phyloP scores from a whole-genome alignment of 1,140 invertebrate species.

The Pemphigus obesinymphae region DNA sequence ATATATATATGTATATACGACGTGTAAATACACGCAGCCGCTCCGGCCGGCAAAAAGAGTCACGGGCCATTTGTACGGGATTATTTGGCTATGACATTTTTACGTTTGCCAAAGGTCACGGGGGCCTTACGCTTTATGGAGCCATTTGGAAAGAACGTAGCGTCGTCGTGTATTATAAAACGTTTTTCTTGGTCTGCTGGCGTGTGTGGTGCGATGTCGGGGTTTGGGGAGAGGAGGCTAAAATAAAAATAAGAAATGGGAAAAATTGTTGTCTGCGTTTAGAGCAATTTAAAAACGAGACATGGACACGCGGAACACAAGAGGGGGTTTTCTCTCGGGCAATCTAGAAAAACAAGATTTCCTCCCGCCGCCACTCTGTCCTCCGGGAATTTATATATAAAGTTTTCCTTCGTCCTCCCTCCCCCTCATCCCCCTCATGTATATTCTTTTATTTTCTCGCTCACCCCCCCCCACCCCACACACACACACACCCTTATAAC shows the following conservation, averaged over 20 bases:
- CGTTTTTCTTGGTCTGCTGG: neutral
- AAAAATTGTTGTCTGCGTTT: slow-evolving; percentile 41
- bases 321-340: slow-evolving; percentile 8
- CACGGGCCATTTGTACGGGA: slow-evolving; percentile 23
- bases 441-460: neutral
- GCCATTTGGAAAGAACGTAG: slow-evolving; percentile 25
- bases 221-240: neutral
- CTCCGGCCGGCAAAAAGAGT: neutral
- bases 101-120: slow-evolving; percentile 35
- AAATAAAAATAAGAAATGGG: slow-evolving; percentile 37
- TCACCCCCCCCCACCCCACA: neutral
- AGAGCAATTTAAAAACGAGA: slow-evolving; percentile 39
- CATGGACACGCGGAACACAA: neutral
- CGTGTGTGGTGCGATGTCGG: neutral
- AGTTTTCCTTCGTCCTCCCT: slow-evolving; percentile 1
- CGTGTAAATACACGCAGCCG: neutral
- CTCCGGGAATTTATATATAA: slow-evolving; percentile 36
- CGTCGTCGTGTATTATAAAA: slow-evolving; percentile 26
- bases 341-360: slow-evolving; percentile 41
- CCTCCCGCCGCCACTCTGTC: neutral
- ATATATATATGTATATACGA: neutral
- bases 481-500: no score
- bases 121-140: slow-evolving; percentile 13
- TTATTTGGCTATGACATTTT: slow-evolving; percentile 39
- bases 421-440: neutral